A percentile compares a stretch with the other conserved stretches of the same genome.
These are phyloP conservation scores for Ips typographus DNA, from an alignment of 1,140 invertebrate genomes.

Conservation along the genomic window DNA sequence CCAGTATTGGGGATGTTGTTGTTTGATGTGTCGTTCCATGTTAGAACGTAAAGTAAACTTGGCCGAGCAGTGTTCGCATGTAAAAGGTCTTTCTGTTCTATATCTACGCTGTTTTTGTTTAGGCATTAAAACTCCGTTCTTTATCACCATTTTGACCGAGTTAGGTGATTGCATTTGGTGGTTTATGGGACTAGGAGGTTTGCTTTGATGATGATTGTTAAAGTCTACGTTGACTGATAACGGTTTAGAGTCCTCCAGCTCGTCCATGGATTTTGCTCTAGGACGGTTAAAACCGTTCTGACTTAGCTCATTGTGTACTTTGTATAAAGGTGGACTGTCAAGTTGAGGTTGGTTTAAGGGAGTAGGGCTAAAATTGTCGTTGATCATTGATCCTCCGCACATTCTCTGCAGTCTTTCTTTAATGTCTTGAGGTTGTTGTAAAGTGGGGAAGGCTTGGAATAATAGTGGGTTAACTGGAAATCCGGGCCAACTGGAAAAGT, in stretches of 20 bases:
- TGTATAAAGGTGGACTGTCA: constrained; percentile 16
- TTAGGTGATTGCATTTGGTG: constrained; percentile 54
- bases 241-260: constrained; percentile 46
- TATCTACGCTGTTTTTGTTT: constrained; percentile 89
- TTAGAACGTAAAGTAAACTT: constrained; percentile 88
- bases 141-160: constrained; percentile 85
- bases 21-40: constrained; percentile 92
- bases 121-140: constrained; percentile 84
- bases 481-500: constrained; percentile 53
- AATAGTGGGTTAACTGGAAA: constrained; percentile 57
- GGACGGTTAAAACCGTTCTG: background rate
- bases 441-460: constrained; percentile 55
- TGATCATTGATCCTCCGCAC: constrained; percentile 66
- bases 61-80: constrained; percentile 85
- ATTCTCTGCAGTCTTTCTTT: constrained; percentile 65
- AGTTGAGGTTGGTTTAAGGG: constrained; percentile 2
- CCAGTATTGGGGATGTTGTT: constrained; percentile 89
- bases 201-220: constrained; percentile 39
- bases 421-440: constrained; percentile 61
- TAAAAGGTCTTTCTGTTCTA: constrained; percentile 86
- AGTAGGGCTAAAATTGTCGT: constrained; percentile 52
- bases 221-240: constrained; percentile 42
- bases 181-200: constrained; percentile 38
- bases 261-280: constrained; percentile 38
- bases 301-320: background rate